Evolutionary conservation across 2,888 invertebrate species (phyloP).

Genomic region (Cremastinae sp.): DNA sequence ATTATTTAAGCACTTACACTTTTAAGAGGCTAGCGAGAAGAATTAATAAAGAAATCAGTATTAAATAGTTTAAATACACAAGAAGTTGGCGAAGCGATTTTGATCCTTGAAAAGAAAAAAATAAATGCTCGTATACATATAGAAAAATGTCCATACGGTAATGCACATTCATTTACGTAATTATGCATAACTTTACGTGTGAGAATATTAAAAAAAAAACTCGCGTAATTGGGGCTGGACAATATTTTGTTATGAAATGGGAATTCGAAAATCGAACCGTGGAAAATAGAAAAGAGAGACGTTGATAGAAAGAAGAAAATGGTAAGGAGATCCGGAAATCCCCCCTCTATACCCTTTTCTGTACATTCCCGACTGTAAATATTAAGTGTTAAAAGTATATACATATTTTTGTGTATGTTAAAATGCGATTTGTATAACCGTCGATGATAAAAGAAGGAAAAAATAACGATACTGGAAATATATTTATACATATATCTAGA

Average conservation of each 20-base stretch:
- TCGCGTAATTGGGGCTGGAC: slow-evolving; percentile 67
- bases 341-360: slow-evolving; percentile 54
- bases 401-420: slow-evolving; percentile 71
- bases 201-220: neutral
- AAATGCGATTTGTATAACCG: slow-evolving; percentile 60
- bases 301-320: slow-evolving; percentile 41
- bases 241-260: slow-evolving; percentile 70
- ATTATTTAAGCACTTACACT: slow-evolving; percentile 49
- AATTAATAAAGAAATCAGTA: slow-evolving; percentile 39
- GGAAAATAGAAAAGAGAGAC: slow-evolving; percentile 46
- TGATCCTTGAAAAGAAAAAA: neutral
- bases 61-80: slow-evolving; percentile 48
- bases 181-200: slow-evolving; percentile 33
- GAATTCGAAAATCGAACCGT: slow-evolving; percentile 48
- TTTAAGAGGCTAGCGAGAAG: slow-evolving; percentile 46
- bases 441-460: slow-evolving; percentile 59
- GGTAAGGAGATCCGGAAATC: slow-evolving; percentile 20
- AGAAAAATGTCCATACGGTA: slow-evolving; percentile 9
- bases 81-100: slow-evolving; percentile 1
- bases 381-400: slow-evolving; percentile 65
- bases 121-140: slow-evolving; percentile 7
- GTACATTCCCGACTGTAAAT: slow-evolving; percentile 64
- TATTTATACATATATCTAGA: slow-evolving; percentile 42
- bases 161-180: slow-evolving; percentile 3
- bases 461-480: slow-evolving; percentile 51